phyloP scores from a whole-genome alignment of 1,140 invertebrate species.

The Prorops nasuta region DNA sequence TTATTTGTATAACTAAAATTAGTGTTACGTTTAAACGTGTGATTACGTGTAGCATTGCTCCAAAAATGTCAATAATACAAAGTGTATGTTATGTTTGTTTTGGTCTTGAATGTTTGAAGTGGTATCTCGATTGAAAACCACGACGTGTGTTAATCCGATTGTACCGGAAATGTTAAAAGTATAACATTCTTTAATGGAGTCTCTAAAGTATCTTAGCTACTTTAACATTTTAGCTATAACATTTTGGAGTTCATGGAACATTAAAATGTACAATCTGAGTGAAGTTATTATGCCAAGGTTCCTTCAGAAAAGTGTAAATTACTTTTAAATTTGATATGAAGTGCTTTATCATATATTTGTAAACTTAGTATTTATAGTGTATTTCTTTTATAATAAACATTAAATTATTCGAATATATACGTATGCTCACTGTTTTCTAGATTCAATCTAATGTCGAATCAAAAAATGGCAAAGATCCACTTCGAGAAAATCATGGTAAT shows the following conservation, averaged over 20 bases:
- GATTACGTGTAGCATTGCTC: too few relatives aligned
- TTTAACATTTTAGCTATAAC: background rate
- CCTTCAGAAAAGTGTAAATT: background rate
- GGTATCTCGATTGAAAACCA: too few relatives aligned
- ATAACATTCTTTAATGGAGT: too few relatives aligned
- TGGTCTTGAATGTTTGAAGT: background rate
- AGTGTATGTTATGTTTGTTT: background rate
- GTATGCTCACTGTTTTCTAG: conserved; percentile 33
- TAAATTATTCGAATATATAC: too few relatives aligned
- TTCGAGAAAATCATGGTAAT: conserved; percentile 32
- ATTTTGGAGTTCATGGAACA: background rate
- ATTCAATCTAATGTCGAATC: conserved; percentile 31
- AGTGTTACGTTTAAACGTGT: too few relatives aligned
- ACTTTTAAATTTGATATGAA: background rate
- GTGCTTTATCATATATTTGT: background rate
- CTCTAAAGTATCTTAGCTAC: too few relatives aligned
- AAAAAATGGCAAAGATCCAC: conserved; percentile 38
- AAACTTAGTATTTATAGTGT: background rate
- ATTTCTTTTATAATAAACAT: too few relatives aligned
- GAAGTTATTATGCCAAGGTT: background rate
- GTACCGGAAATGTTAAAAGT: too few relatives aligned
- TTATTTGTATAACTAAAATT: too few relatives aligned
- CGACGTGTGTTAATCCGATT: too few relatives aligned
- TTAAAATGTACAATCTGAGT: conserved; percentile 3
- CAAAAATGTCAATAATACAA: too few relatives aligned